These are phyloP conservation scores for Cyclophora albipunctata DNA, from an alignment of 2,888 invertebrate genomes.

Conservation along the genomic window DNA sequence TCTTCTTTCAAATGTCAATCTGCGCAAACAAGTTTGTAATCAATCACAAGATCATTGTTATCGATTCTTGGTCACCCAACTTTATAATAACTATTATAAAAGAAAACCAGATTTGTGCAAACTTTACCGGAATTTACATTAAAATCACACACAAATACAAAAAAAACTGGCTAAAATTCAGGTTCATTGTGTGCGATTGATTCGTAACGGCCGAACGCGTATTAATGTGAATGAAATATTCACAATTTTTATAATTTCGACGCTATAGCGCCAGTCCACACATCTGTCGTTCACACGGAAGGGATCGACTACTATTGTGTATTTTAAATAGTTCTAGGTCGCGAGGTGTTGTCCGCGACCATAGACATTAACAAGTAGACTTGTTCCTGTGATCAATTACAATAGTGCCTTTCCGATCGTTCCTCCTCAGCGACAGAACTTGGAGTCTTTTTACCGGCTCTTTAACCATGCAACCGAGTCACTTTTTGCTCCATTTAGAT, in stretches of 20 bases:
- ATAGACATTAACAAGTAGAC: too few species aligned
- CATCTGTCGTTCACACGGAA: conserved; percentile 70
- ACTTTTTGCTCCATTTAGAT: conserved; percentile 18
- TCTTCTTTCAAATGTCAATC: conserved; percentile 52
- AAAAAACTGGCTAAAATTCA: conserved; percentile 64
- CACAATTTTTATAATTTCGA: conserved; percentile 68
- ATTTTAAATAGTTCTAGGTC: conserved; percentile 29
- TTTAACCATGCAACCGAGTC: conserved; percentile 14
- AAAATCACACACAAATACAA: conserved; percentile 64
- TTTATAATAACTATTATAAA: conserved; percentile 42
- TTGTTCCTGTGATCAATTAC: neutral
- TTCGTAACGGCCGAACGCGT: conserved; percentile 72
- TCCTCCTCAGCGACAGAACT: conserved; percentile 1
- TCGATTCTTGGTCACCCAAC: conserved; percentile 64
- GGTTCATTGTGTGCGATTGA: conserved; percentile 68
- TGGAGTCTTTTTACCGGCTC: conserved; percentile 9
- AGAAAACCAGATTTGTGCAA: conserved; percentile 58
- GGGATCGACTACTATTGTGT: conserved; percentile 44
- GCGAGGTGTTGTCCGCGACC: neutral
- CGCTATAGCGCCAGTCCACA: conserved; percentile 46
- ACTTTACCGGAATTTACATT: conserved; percentile 69
- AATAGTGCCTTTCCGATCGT: neutral
- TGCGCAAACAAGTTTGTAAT: conserved; percentile 68
- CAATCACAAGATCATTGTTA: conserved; percentile 72
- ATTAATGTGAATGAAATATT: conserved; percentile 72